Conservation (phyloP, 2,113 vertebrate species). For the Tonatia bakeri region DNA sequence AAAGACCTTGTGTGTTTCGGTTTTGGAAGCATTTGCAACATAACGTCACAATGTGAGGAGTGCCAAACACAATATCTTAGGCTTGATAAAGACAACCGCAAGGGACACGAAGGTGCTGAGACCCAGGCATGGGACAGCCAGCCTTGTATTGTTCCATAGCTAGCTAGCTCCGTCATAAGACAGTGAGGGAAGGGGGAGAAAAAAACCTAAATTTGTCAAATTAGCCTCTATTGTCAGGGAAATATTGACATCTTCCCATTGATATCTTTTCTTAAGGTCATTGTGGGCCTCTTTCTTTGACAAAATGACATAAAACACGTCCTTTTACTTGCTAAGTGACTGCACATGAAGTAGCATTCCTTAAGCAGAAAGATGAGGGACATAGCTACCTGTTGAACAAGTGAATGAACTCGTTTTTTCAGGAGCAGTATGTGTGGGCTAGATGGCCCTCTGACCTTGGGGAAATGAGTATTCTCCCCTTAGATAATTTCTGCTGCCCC, state of each 20-base stretch:
- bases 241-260: not conserved
- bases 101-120: constrained; percentile 61
- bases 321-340: not conserved
- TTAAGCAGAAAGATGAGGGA: not conserved
- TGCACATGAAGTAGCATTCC: not conserved
- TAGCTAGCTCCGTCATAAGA: constrained; percentile 39
- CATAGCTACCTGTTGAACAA: not conserved
- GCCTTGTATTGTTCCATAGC: constrained; percentile 11
- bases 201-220: not conserved
- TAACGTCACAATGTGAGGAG: constrained; percentile 82
- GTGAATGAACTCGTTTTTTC: not conserved
- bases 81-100: constrained; percentile 64
- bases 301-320: not conserved
- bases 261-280: not conserved
- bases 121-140: constrained; percentile 42
- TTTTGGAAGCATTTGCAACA: constrained; percentile 84
- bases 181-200: not conserved
- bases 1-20: constrained; percentile 77
- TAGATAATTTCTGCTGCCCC: not conserved
- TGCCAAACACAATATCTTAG: constrained; percentile 73
- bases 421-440: not conserved
- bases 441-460: not conserved
- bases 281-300: not conserved
- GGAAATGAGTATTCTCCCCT: not conserved
- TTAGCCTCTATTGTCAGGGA: not conserved